A percentile compares a stretch with the other conserved stretches of the same genome.
phyloP scores from a whole-genome alignment of 2,797 vertebrate species.

The Sebastolobus alascanus region DNA sequence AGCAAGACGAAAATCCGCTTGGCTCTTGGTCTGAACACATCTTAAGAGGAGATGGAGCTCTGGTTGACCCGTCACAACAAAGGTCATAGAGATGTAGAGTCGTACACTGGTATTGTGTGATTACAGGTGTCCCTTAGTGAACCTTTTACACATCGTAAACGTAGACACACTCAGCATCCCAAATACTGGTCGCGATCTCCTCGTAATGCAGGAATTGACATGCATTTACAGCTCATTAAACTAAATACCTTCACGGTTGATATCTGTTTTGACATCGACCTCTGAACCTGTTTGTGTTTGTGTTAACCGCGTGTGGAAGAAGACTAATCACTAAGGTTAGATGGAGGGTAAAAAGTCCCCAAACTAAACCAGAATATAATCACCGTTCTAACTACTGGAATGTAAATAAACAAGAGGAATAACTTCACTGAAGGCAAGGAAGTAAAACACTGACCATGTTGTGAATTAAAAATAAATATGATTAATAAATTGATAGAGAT shows the following conservation, averaged over 20 bases:
- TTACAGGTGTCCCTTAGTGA: background rate
- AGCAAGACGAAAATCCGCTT: no score
- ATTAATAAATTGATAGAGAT: slow-evolving; percentile 53
- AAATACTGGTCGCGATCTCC: background rate
- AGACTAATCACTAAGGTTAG: background rate
- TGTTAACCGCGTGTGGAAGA: slow-evolving; percentile 7
- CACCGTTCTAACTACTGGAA: slow-evolving; percentile 54
- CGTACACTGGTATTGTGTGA: slow-evolving; percentile 44
- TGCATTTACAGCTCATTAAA: slow-evolving; percentile 13
- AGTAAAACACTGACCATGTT: slow-evolving; percentile 51
- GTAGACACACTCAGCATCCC: background rate
- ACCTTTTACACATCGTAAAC: slow-evolving; percentile 24
- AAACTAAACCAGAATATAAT: slow-evolving; percentile 24
- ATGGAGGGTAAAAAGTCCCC: slow-evolving; percentile 4
- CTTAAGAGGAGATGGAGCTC: background rate
- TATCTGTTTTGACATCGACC: background rate
- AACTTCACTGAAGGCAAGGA: slow-evolving; percentile 34
- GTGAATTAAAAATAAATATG: slow-evolving; percentile 47
- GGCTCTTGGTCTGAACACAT: background rate
- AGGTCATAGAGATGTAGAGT: slow-evolving; percentile 31
- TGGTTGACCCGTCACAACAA: slow-evolving; percentile 14
- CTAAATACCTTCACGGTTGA: background rate
- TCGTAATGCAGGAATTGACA: background rate
- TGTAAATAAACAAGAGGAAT: slow-evolving; percentile 53
- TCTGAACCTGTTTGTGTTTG: slow-evolving; percentile 14